Percentiles rank a stretch among this genome's conserved stretches.
Conservation (phyloP, 2,113 vertebrate species). For the Daphoenositta chrysoptera region DNA sequence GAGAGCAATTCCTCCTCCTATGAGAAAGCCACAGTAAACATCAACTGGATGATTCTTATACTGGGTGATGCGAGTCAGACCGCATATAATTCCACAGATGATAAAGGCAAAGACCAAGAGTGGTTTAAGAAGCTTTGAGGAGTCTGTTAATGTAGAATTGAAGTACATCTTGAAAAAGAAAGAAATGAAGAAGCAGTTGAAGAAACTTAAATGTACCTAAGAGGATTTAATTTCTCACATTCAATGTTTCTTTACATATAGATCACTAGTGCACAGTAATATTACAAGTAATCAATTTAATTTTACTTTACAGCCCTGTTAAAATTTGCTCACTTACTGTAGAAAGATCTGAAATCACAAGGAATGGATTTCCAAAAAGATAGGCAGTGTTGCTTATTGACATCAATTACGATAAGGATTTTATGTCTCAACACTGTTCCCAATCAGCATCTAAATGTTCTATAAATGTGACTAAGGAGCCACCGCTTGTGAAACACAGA, state of each 20-base stretch:
- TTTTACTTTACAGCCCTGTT: neutral
- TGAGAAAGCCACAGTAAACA: slow-evolving; percentile 95
- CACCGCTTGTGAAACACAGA: neutral
- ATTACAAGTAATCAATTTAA: neutral
- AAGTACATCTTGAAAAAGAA: slow-evolving; percentile 92
- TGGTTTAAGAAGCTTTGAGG: slow-evolving; percentile 95
- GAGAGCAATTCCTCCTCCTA: slow-evolving; percentile 92
- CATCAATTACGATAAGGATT: neutral
- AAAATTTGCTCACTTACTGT: neutral
- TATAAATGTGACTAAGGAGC: neutral
- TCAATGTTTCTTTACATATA: neutral
- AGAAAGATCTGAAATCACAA: neutral
- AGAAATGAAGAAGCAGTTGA: slow-evolving; percentile 31
- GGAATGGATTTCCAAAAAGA: neutral
- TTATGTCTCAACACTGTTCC: neutral
- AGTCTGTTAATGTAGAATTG: slow-evolving; percentile 95
- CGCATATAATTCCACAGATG: slow-evolving; percentile 95
- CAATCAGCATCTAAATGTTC: neutral
- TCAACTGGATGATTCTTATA: slow-evolving; percentile 97
- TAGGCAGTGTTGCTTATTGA: neutral
- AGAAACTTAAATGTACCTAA: neutral
- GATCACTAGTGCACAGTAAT: neutral
- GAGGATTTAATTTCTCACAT: neutral
- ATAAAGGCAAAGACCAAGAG: slow-evolving; percentile 95
- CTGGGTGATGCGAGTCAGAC: slow-evolving; percentile 94